phyloP scores from a whole-genome alignment of 2,888 invertebrate genomes.

The Gerris lacustris region DNA sequence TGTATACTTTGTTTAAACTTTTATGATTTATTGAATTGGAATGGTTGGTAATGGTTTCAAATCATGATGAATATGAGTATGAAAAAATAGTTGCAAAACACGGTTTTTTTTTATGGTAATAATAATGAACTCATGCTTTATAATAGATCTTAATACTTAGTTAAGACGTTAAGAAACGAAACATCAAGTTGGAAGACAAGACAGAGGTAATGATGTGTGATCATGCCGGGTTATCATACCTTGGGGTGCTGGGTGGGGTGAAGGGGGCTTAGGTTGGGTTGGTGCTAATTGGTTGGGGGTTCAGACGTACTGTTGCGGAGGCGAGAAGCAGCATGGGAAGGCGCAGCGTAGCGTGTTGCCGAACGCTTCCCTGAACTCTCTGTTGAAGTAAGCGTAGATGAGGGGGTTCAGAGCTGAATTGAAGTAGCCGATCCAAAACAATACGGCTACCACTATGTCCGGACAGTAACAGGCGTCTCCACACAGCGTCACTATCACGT shows the following conservation, averaged over 20 bases:
- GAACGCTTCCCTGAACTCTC: constrained; percentile 93
- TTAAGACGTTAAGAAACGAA: too few species aligned
- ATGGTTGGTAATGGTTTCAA: too few species aligned
- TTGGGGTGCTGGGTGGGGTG: background rate
- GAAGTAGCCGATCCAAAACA: constrained; percentile 94
- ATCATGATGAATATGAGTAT: too few species aligned
- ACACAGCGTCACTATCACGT: constrained; percentile 70
- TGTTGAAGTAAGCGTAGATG: constrained; percentile 90
- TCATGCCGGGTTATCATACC: background rate
- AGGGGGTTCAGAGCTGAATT: constrained; percentile 90
- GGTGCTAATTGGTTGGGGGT: constrained; percentile 10
- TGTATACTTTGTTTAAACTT: too few species aligned
- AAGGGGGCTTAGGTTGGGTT: constrained; percentile 5
- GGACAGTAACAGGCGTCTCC: constrained; percentile 59
- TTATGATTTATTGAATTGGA: too few species aligned
- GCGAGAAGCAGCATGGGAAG: constrained; percentile 61
- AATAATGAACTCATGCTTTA: too few species aligned
- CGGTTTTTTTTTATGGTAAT: too few species aligned
- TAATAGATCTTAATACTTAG: too few species aligned
- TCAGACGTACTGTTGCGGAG: constrained; percentile 32
- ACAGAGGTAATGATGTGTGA: background rate
- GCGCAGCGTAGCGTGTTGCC: constrained; percentile 78
- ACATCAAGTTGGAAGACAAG: background rate
- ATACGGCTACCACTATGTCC: constrained; percentile 51
- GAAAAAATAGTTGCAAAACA: too few species aligned